Conservation (phyloP, 2,113 vertebrate genomes). For the Gambusia affinis region DNA sequence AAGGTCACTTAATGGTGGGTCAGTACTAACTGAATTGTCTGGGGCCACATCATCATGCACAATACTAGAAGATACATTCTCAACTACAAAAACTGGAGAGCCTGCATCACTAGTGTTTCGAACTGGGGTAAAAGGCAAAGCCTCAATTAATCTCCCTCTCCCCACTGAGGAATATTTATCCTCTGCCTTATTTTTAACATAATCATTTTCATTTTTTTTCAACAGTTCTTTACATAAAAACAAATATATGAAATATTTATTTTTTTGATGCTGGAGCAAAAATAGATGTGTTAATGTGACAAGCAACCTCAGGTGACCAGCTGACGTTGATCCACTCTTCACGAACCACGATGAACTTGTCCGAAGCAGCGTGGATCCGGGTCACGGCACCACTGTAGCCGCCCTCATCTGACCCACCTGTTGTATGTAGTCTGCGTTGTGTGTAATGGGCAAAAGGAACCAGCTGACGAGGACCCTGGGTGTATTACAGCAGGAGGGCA, state of each 20-base stretch:
- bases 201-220: not conserved
- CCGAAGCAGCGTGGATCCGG: no score
- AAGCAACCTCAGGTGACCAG: not conserved
- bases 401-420: no score
- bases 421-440: no score
- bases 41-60: not conserved
- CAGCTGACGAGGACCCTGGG: no score
- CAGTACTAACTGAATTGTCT: not conserved
- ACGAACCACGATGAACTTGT: not conserved
- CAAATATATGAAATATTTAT: no score
- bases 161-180: not conserved
- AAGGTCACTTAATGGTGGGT: conserved; percentile 1
- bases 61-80: not conserved
- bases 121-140: not conserved
- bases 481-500: no score
- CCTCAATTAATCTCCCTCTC: not conserved
- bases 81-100: not conserved
- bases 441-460: no score
- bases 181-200: not conserved
- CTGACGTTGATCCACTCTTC: not conserved
- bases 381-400: no score
- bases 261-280: no score
- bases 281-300: not conserved
- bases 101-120: not conserved
- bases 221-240: not conserved